Evolutionary conservation across 2,113 vertebrate species (phyloP).

Genomic region (Junco hyemalis): DNA sequence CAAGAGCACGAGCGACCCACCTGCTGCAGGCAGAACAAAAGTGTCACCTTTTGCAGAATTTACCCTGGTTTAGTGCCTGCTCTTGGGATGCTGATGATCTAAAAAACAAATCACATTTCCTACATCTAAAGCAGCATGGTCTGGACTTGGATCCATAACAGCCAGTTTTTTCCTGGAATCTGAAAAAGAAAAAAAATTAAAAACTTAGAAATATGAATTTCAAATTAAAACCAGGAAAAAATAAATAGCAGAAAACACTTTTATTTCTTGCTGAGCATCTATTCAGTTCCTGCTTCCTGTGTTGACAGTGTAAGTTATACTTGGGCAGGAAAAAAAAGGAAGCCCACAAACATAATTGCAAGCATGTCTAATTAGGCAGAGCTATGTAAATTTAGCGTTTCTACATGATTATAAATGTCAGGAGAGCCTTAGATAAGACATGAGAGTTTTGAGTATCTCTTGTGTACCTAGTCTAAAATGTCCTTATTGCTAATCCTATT

Average conservation of each 20-base stretch:
- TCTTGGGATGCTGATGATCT: not conserved
- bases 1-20: not conserved
- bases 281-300: constrained; percentile 38
- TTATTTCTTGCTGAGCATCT: not conserved
- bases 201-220: not conserved
- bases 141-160: not conserved
- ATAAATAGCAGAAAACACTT: constrained; percentile 12
- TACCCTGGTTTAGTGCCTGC: not conserved
- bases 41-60: not conserved
- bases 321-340: constrained; percentile 52
- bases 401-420: constrained; percentile 74
- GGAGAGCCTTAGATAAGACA: constrained; percentile 67
- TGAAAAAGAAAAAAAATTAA: not conserved
- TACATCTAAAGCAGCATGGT: not conserved
- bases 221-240: not conserved
- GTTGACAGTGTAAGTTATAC: constrained; percentile 34
- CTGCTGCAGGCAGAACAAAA: not conserved
- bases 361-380: constrained; percentile 75
- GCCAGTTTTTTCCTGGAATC: not conserved
- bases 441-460: constrained; percentile 65
- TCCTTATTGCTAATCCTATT: constrained; percentile 74
- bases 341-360: constrained; percentile 62
- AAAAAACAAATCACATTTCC: not conserved
- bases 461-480: constrained; percentile 40
- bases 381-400: constrained; percentile 71